phyloP scores from a whole-genome alignment of 2,113 vertebrate species.

The Rhinogobius similis region DNA sequence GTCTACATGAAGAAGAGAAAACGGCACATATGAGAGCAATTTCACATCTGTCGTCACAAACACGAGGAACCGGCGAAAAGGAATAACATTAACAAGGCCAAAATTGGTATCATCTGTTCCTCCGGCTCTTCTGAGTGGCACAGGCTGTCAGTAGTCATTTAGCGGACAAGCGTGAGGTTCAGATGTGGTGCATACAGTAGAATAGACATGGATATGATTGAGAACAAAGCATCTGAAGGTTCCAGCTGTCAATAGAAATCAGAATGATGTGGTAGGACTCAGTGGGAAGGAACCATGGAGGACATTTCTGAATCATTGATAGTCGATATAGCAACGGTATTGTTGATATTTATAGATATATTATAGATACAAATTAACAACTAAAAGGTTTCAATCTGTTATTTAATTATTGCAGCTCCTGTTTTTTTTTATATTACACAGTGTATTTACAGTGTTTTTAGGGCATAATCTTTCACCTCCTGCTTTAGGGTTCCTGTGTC shows the following conservation, averaged over 20 bases:
- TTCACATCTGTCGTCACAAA: slow-evolving; percentile 65
- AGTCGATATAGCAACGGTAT: no score
- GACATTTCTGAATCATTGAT: no score
- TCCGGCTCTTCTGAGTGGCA: slow-evolving; percentile 60
- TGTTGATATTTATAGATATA: no score
- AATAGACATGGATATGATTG: slow-evolving; percentile 24
- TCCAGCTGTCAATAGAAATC: slow-evolving; percentile 30
- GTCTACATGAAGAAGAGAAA: slow-evolving; percentile 25
- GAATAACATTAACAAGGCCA: slow-evolving; percentile 40
- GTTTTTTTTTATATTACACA: no score
- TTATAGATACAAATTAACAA: no score
- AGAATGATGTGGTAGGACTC: slow-evolving; percentile 26
- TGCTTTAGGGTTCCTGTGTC: no score
- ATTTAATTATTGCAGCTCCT: no score
- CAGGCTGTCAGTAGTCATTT: slow-evolving; percentile 63
- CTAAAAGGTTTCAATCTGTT: no score
- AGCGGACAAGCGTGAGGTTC: slow-evolving; percentile 42
- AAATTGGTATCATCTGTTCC: slow-evolving; percentile 73
- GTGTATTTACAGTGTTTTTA: no score
- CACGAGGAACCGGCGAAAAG: slow-evolving; percentile 31
- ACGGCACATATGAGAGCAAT: slow-evolving; percentile 65
- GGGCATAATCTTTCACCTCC: no score
- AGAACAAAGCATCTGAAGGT: slow-evolving; percentile 54
- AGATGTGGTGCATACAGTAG: slow-evolving; percentile 13
- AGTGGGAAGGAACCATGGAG: not conserved